Conservation (phyloP, 2,888 invertebrate species). For the Standfussiana lucernea region DNA sequence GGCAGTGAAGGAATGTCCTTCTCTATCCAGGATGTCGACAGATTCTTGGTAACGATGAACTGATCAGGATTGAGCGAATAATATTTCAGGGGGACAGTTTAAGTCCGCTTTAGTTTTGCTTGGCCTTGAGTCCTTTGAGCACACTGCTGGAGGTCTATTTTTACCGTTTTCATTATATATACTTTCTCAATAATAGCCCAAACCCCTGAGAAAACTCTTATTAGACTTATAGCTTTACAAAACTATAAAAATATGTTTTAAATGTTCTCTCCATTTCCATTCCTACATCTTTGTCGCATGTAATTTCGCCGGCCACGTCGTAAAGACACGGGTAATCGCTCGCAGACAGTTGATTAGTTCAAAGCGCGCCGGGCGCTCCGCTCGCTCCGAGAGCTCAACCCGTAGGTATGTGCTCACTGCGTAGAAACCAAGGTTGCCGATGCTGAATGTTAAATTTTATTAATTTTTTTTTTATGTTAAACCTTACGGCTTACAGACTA, state of each 20-base stretch:
- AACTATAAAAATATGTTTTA: not conserved
- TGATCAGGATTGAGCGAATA: too few species aligned
- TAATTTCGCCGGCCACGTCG: conserved; percentile 53
- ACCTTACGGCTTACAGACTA: not conserved
- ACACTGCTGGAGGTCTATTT: too few species aligned
- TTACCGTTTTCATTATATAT: too few species aligned
- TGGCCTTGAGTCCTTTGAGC: too few species aligned
- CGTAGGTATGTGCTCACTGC: not conserved
- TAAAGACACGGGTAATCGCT: conserved; percentile 62
- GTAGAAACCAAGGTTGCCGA: conserved; percentile 1
- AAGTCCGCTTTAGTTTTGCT: too few species aligned
- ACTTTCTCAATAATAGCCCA: too few species aligned
- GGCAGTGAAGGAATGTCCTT: too few species aligned
- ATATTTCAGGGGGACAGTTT: too few species aligned
- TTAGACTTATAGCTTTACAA: too few species aligned
- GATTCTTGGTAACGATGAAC: too few species aligned
- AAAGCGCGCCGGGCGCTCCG: conserved; percentile 47
- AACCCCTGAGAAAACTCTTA: too few species aligned
- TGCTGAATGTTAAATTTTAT: not conserved
- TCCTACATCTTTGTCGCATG: conserved; percentile 26
- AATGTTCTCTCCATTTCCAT: conserved; percentile 1
- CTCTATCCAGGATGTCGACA: too few species aligned
- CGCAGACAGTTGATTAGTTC: conserved; percentile 63
- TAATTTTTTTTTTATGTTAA: not conserved
- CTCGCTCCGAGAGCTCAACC: conserved; percentile 11